Evolutionary conservation across 2,113 vertebrate genomes (phyloP).

Genomic region (Motacilla tschutschensis): DNA sequence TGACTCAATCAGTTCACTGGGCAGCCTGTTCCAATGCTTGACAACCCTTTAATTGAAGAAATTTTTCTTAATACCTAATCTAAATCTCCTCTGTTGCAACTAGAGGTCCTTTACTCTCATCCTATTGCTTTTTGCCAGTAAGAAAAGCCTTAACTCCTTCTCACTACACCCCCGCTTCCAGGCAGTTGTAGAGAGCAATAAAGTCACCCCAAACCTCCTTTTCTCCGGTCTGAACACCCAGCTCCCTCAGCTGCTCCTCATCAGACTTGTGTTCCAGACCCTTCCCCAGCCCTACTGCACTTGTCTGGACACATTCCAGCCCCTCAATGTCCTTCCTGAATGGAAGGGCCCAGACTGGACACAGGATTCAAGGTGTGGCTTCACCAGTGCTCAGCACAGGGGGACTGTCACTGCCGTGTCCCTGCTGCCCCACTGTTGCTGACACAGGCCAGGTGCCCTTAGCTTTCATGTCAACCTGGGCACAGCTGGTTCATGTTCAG

Average conservation of each 20-base stretch:
- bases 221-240: neutral
- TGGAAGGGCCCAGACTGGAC: neutral
- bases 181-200: neutral
- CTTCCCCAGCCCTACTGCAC: fast-evolving
- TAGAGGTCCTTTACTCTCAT: neutral
- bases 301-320: fast-evolving
- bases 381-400: neutral
- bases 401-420: fast-evolving
- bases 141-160: neutral
- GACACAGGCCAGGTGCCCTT: neutral
- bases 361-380: fast-evolving
- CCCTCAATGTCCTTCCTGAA: neutral
- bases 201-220: neutral
- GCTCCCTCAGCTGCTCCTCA: neutral
- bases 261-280: neutral
- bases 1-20: neutral
- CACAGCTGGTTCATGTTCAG: neutral
- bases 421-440: neutral
- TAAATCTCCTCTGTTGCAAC: neutral
- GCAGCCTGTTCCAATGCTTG: neutral
- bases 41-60: neutral
- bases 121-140: neutral
- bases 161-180: neutral
- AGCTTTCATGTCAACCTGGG: neutral
- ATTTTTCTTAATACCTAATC: neutral